A percentile compares a stretch with the other conserved stretches of the same genome.
These are phyloP conservation scores for Anguilla pacifica DNA, from an alignment of 2,797 vertebrate genomes.

Conservation along the genomic window DNA sequence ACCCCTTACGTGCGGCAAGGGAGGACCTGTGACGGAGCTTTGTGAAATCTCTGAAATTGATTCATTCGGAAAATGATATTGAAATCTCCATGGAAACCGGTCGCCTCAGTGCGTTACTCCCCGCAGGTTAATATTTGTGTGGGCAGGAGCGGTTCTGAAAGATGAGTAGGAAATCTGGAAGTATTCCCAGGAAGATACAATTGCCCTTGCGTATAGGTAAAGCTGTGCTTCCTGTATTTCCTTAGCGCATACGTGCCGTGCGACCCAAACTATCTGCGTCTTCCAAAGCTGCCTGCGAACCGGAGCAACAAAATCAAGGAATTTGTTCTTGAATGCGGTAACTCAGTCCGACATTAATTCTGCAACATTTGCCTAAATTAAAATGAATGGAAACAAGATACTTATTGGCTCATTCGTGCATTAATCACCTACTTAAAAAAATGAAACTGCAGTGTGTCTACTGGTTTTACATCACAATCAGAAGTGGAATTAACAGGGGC, in stretches of 20 bases:
- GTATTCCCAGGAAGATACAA: not conserved
- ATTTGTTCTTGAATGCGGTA: not conserved
- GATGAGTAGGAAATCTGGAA: not conserved
- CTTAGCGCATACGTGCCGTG: not conserved
- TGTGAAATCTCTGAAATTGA: slow-evolving; percentile 20
- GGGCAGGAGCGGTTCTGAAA: not conserved
- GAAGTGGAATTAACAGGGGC: no score
- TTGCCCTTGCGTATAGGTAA: not conserved
- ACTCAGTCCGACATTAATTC: not conserved
- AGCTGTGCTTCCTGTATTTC: not conserved
- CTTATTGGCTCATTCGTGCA: not conserved
- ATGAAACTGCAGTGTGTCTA: not conserved
- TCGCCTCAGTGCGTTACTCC: not conserved
- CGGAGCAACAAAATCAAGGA: not conserved
- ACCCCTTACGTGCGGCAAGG: not conserved
- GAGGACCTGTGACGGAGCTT: not conserved
- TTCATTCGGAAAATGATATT: slow-evolving; percentile 13
- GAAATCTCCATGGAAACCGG: slow-evolving; percentile 18
- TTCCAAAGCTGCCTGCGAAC: not conserved
- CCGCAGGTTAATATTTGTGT: slow-evolving; percentile 15
- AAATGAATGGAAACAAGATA: not conserved
- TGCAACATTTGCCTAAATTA: not conserved
- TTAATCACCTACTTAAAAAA: not conserved
- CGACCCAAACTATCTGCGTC: not conserved
- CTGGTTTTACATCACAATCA: not conserved